These are phyloP conservation scores for Emmelina monodactyla DNA, from an alignment of 2,888 invertebrate species.

Conservation along the genomic window DNA sequence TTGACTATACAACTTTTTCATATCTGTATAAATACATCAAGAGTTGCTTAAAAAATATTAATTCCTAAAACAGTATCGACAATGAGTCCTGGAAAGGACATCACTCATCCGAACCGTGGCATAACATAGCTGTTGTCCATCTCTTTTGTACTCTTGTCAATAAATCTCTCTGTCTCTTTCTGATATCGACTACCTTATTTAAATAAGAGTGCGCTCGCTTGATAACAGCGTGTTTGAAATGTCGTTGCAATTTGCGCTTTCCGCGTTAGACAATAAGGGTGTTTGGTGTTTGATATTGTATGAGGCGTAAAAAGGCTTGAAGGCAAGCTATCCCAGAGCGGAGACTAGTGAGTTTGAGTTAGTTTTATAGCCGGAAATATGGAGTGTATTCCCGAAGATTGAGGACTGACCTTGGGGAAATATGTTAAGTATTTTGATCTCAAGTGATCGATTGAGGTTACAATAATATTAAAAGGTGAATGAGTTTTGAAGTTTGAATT, in stretches of 20 bases:
- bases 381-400: slow-evolving; percentile 30
- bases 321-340: slow-evolving; percentile 42
- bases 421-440: too few relatives aligned
- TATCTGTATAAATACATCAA: too few relatives aligned
- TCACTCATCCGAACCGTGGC: slow-evolving; percentile 45
- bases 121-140: slow-evolving; percentile 39
- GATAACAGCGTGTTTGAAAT: slow-evolving; percentile 18
- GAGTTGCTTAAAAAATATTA: not conserved
- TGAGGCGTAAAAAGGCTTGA: slow-evolving; percentile 40
- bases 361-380: slow-evolving; percentile 49
- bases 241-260: slow-evolving; percentile 27
- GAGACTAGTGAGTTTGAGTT: slow-evolving; percentile 38
- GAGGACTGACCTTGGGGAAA: slow-evolving; percentile 26
- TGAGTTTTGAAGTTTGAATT: too few relatives aligned
- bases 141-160: slow-evolving; percentile 36
- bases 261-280: slow-evolving; percentile 23
- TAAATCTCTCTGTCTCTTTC: slow-evolving; percentile 31
- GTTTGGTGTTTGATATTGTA: slow-evolving; percentile 17
- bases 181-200: slow-evolving; percentile 59
- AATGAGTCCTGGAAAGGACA: slow-evolving; percentile 15
- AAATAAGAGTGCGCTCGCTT: slow-evolving; percentile 54
- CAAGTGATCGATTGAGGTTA: too few relatives aligned
- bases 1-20: too few relatives aligned
- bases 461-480: too few relatives aligned
- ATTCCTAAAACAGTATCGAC: slow-evolving; percentile 20